These are phyloP conservation scores for Drosophila borealis DNA, from an alignment of 2,888 invertebrate genomes.

Conservation along the genomic window DNA sequence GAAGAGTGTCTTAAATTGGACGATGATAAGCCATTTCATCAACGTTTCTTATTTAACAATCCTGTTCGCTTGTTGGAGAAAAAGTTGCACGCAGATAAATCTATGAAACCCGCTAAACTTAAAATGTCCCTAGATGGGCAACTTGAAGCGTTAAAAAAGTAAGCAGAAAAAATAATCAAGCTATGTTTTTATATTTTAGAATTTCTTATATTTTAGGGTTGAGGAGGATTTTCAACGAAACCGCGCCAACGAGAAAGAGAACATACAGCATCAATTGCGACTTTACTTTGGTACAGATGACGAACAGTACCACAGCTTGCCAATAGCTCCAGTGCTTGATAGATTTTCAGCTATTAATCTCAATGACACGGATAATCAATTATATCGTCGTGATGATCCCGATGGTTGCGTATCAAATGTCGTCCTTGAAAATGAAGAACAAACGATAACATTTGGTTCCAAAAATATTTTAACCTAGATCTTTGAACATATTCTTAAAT, in stretches of 20 bases:
- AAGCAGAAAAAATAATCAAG: not conserved
- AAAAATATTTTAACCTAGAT: conserved; percentile 28
- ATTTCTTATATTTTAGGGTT: conserved; percentile 85
- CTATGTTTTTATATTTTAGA: not conserved
- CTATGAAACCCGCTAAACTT: conserved; percentile 91
- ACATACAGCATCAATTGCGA: conserved; percentile 90
- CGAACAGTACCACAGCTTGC: conserved; percentile 87
- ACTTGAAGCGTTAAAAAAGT: conserved; percentile 92
- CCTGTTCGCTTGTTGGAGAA: conserved; percentile 93
- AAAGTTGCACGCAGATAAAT: conserved; percentile 89
- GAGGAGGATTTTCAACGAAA: conserved; percentile 95
- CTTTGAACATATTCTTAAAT: not conserved
- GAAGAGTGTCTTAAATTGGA: conserved; percentile 32
- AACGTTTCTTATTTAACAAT: conserved; percentile 93
- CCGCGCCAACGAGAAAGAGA: conserved; percentile 91
- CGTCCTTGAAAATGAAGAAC: conserved; percentile 31
- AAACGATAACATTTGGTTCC: conserved; percentile 16
- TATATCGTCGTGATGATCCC: conserved; percentile 87
- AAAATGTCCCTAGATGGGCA: conserved; percentile 91
- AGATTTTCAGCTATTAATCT: conserved; percentile 36
- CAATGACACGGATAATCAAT: conserved; percentile 53
- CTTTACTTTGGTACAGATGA: conserved; percentile 85
- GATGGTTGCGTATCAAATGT: conserved; percentile 88
- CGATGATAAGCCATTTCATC: conserved; percentile 83
- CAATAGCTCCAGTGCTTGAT: conserved; percentile 68